Conservation (phyloP, 2,888 invertebrate genomes). For the Pachliopta kotzebuea region DNA sequence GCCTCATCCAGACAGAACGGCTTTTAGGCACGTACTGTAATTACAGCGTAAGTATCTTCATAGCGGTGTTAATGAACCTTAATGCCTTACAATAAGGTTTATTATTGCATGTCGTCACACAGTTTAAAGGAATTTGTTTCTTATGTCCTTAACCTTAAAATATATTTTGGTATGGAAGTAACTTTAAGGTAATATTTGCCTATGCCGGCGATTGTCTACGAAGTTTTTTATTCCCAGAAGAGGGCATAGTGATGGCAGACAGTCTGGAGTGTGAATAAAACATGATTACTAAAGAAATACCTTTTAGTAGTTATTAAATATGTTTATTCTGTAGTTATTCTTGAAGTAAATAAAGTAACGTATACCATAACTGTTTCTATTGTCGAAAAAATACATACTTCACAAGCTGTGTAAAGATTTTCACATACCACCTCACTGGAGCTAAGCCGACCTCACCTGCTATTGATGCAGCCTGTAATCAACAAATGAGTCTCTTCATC, state of each 20-base stretch:
- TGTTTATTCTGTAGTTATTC: no score
- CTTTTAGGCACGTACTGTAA: constrained; percentile 61
- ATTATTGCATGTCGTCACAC: constrained; percentile 6
- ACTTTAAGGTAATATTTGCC: constrained; percentile 34
- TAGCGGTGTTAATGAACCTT: constrained; percentile 16
- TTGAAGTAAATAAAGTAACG: no score
- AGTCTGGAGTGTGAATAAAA: constrained; percentile 60
- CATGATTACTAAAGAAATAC: constrained; percentile 7
- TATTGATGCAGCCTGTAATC: no score
- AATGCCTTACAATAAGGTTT: constrained; percentile 13
- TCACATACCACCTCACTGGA: no score
- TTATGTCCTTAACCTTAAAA: not conserved
- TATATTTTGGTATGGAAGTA: constrained; percentile 21
- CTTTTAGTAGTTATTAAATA: not conserved
- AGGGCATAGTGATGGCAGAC: constrained; percentile 45
- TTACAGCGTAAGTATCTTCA: constrained; percentile 15
- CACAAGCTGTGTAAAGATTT: no score
- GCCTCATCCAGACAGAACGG: constrained; percentile 57
- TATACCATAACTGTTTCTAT: no score
- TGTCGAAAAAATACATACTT: no score
- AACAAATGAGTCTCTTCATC: no score
- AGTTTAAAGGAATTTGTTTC: constrained; percentile 20
- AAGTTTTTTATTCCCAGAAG: constrained; percentile 41
- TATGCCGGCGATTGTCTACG: constrained; percentile 37
- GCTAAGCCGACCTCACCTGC: no score